phyloP scores from a whole-genome alignment of 2,113 vertebrate genomes.

The Aleadryas rufinucha region DNA sequence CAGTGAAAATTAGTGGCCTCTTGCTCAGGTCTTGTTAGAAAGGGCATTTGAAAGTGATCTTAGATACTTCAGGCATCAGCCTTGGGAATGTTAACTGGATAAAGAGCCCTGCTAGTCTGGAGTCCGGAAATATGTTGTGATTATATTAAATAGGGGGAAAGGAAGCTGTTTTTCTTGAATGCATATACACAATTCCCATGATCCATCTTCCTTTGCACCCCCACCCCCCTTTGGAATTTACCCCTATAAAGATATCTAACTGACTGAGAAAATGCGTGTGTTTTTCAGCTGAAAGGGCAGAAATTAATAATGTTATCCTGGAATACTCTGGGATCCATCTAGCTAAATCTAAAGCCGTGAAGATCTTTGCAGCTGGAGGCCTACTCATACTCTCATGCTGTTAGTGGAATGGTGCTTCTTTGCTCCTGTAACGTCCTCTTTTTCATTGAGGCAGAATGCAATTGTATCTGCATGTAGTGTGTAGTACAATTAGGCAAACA shows the following conservation, averaged over 20 bases:
- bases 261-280: background rate
- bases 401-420: background rate
- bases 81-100: conserved; percentile 66
- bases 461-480: background rate
- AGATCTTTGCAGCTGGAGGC: background rate
- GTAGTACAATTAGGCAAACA: background rate
- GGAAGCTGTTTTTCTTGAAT: background rate
- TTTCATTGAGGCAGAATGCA: background rate
- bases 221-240: background rate
- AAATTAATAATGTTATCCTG: background rate
- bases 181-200: background rate
- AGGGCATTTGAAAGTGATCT: conserved; percentile 83
- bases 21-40: conserved; percentile 82
- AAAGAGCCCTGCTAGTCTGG: background rate
- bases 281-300: background rate
- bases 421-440: background rate
- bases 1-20: conserved; percentile 79
- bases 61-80: conserved; percentile 70
- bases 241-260: background rate
- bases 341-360: background rate
- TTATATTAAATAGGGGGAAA: background rate
- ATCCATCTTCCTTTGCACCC: background rate
- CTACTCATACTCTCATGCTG: background rate
- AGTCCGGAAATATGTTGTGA: background rate
- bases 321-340: background rate